Evolutionary conservation across 2,113 vertebrate species (phyloP).

Genomic region (Maccullochella peelii): DNA sequence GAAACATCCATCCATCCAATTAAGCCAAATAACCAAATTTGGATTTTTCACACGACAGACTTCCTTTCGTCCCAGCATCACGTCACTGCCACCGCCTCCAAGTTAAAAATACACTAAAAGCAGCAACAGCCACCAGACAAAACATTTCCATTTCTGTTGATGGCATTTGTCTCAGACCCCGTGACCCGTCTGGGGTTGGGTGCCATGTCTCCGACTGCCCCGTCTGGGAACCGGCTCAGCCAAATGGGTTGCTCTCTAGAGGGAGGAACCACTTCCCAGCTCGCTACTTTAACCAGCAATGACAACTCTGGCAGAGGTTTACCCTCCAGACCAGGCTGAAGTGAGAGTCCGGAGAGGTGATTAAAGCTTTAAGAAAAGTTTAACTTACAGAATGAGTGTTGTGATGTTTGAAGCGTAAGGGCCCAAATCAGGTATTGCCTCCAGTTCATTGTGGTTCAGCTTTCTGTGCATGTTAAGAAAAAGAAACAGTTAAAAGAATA

Average conservation of each 20-base stretch:
- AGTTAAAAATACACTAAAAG: constrained; percentile 69
- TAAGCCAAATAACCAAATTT: constrained; percentile 37
- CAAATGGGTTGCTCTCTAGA: constrained; percentile 46
- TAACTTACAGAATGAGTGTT: constrained; percentile 93
- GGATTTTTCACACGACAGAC: constrained; percentile 30
- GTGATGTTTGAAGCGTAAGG: constrained; percentile 88
- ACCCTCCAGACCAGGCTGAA: background rate
- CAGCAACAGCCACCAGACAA: constrained; percentile 43
- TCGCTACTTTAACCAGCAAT: constrained; percentile 49
- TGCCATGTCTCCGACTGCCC: constrained; percentile 65
- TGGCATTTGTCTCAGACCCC: constrained; percentile 68
- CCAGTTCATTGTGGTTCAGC: constrained; percentile 92
- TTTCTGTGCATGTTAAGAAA: constrained; percentile 83
- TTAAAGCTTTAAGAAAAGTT: background rate
- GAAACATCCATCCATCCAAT: background rate
- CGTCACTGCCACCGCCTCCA: constrained; percentile 39
- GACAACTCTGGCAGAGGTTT: constrained; percentile 42
- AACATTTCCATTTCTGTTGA: constrained; percentile 68
- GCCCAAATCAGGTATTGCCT: constrained; percentile 90
- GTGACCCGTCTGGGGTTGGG: constrained; percentile 70
- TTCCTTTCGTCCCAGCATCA: constrained; percentile 34
- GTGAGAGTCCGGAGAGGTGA: constrained; percentile 10
- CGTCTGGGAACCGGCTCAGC: constrained; percentile 71
- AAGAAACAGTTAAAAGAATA: background rate
- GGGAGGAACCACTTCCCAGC: constrained; percentile 39